Base-by-base conservation (phyloP, 2,888 invertebrate genomes). In the Drosophila falleni region DNA sequence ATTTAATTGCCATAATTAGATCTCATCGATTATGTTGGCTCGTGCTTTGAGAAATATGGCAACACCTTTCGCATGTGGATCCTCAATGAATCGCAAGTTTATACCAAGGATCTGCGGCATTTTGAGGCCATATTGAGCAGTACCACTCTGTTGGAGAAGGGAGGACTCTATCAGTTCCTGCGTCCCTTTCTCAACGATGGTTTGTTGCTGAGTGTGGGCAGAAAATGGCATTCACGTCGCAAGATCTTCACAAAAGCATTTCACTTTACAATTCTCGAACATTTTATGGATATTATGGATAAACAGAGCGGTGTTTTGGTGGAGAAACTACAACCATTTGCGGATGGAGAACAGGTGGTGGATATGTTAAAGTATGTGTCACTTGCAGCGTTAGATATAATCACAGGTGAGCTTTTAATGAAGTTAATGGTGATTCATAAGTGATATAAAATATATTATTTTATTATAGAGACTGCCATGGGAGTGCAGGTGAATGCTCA, bases 241-340 rank as follows among this genome's bases (percentile, higher is more conserved):
- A 96, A 95, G 90, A 93, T 96, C 71, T 91, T 97, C 69, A 96
- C 96, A 0, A 96, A 96, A 2, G 95, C 96, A 0, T 97, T 96
- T 89, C 96, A 97, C 91, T 96, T 96, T 90, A 95, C 95, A 83
- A 96, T 96, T 64, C 92, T 97, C 47, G 95, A 96, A 84, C 94
- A 95, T 76, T 96, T 96, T 90, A 90, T 96, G 16, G 94, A 94
- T 0, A 94, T 95, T 0, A 96, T 96, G 91, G 94, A 96, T 78
- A 94, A 94, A 61, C 95, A 95, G 71, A 93, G 94, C 13, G 91
- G 92, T 11, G 92, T 95, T 10, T 91, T 96, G 76, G 91, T 94
- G 0, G 91, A 94, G 0, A 94, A 94, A 73, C 89, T 96, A 16
- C 3, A 94, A 94, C 74, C 87, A 78, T 41, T 87, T 81, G 90